A percentile compares a stretch with the other conserved stretches of the same genome.
Conservation (phyloP, 2,113 vertebrate genomes). For the Arenaria interpres region DNA sequence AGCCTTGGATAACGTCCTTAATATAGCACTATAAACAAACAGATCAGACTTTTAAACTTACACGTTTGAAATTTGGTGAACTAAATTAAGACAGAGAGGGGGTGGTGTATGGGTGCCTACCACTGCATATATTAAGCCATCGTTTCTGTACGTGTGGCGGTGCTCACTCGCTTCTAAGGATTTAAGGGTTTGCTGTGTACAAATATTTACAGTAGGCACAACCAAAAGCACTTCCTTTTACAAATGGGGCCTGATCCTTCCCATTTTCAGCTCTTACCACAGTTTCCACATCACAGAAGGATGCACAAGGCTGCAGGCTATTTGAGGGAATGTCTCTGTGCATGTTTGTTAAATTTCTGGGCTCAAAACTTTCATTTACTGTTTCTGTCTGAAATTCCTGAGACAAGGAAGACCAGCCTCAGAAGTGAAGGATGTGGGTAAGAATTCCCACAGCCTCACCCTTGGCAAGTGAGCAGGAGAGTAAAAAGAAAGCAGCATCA, state of each 20-base stretch:
- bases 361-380: not conserved
- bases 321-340: not conserved
- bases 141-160: not conserved
- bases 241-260: not conserved
- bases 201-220: conserved; percentile 12
- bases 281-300: not conserved
- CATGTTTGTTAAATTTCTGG: not conserved
- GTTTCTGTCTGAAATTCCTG: not conserved
- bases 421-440: not conserved
- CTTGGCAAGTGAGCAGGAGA: not conserved
- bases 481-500: not conserved
- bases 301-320: not conserved
- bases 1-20: not conserved
- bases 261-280: not conserved
- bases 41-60: not conserved
- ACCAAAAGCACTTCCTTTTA: not conserved
- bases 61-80: not conserved
- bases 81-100: not conserved
- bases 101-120: not conserved
- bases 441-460: not conserved
- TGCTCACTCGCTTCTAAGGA: not conserved
- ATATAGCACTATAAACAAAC: not conserved
- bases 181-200: not conserved
- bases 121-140: not conserved
- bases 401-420: not conserved